Evolutionary conservation across 2,888 invertebrate genomes (phyloP).

Genomic region (Ceramica pisi): DNA sequence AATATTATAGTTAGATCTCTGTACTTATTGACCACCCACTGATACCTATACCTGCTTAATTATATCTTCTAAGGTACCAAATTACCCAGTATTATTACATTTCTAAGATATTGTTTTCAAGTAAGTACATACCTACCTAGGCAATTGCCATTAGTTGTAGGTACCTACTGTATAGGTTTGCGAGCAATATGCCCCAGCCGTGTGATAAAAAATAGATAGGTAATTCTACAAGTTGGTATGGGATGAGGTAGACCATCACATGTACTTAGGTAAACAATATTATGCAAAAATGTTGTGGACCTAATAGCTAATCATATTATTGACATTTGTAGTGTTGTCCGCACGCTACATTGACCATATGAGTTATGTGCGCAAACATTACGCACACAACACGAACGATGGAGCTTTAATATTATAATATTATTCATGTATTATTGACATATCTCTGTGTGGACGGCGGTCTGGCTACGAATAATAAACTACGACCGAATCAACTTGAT

Average conservation of each 20-base stretch:
- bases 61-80: too few relatives aligned
- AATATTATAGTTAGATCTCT: too few relatives aligned
- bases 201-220: too few relatives aligned
- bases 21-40: too few relatives aligned
- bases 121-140: too few relatives aligned
- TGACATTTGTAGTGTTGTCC: conserved; percentile 55
- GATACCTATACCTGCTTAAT: too few relatives aligned
- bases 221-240: background rate
- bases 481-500: conserved; percentile 52
- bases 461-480: conserved; percentile 42
- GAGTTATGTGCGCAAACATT: conserved; percentile 77
- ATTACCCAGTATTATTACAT: too few relatives aligned
- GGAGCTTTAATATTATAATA: conserved; percentile 56
- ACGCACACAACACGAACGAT: conserved; percentile 61
- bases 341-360: conserved; percentile 72
- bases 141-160: too few relatives aligned
- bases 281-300: conserved; percentile 9
- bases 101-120: too few relatives aligned
- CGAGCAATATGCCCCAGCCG: background rate
- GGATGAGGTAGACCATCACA: too few relatives aligned
- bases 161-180: too few relatives aligned
- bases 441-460: conserved; percentile 46
- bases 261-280: background rate
- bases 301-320: conserved; percentile 54
- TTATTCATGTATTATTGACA: conserved; percentile 66